phyloP scores from a whole-genome alignment of 1,140 invertebrate species.

The Euura saliciscinereae region DNA sequence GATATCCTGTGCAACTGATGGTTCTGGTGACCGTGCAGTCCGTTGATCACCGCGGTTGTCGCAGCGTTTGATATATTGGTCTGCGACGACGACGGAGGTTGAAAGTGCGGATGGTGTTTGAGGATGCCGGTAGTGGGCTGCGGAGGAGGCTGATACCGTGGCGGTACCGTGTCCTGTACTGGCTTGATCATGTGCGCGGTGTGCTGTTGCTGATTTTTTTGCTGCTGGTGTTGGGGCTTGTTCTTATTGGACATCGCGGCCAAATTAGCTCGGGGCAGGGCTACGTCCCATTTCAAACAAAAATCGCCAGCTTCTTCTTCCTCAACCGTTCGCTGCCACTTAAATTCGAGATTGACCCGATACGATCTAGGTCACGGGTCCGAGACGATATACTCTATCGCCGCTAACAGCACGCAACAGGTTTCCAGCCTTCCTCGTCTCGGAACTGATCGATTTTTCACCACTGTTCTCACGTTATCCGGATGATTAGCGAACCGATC shows the following conservation, averaged over 20 bases:
- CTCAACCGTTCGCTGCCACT: background rate
- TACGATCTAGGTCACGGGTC: constrained; percentile 42
- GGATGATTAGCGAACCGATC: too few species aligned
- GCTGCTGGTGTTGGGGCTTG: constrained; percentile 50
- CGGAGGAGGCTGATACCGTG: constrained; percentile 71
- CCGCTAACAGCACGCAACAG: background rate
- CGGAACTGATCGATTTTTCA: background rate
- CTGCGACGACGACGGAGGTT: constrained; percentile 51
- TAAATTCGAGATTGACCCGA: constrained; percentile 28
- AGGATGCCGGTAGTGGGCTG: constrained; percentile 63
- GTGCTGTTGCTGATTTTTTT: constrained; percentile 22
- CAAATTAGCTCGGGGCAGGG: constrained; percentile 50
- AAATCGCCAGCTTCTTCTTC: background rate
- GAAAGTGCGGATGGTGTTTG: constrained; percentile 56
- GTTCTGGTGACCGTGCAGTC: constrained; percentile 30
- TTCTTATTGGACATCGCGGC: constrained; percentile 60
- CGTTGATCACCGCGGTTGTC: constrained; percentile 49
- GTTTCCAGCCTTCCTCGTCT: background rate
- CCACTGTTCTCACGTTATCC: background rate
- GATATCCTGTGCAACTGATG: background rate
- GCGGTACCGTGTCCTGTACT: constrained; percentile 57
- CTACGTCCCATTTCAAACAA: constrained; percentile 54
- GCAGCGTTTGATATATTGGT: constrained; percentile 45
- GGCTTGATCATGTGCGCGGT: constrained; percentile 42
- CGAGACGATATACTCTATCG: too few species aligned